phyloP scores from a whole-genome alignment of 2,113 vertebrate species.

The Tachycineta bicolor region DNA sequence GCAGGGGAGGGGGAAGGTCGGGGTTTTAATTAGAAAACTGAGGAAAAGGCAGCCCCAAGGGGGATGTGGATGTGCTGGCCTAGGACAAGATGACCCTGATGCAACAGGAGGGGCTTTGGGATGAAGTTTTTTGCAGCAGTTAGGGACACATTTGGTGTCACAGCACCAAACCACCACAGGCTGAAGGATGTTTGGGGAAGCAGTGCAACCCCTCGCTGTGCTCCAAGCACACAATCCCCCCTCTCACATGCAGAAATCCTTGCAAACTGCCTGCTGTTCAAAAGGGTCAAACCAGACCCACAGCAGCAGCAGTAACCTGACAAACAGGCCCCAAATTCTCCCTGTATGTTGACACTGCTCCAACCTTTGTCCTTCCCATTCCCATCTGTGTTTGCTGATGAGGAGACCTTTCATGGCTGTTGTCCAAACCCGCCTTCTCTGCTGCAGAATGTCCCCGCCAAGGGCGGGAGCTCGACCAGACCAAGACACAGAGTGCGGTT shows the following conservation, averaged over 20 bases:
- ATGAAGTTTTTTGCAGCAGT: neutral
- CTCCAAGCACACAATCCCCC: neutral
- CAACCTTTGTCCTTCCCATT: neutral
- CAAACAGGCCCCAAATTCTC: neutral
- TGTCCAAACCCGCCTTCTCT: neutral
- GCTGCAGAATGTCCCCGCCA: neutral
- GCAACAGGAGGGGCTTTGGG: neutral
- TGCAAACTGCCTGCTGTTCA: neutral
- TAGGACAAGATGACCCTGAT: accelerated
- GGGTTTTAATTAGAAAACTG: neutral
- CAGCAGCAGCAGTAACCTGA: neutral
- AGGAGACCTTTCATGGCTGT: neutral
- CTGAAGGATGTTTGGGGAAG: accelerated
- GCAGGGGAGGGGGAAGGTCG: neutral
- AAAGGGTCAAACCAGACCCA: neutral
- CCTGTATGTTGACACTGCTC: neutral
- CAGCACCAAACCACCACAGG: neutral
- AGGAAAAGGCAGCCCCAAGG: neutral
- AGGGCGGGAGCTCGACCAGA: neutral
- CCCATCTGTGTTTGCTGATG: neutral
- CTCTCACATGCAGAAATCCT: neutral
- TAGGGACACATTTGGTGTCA: accelerated
- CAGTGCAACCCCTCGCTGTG: accelerated
- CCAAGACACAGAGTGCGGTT: neutral
- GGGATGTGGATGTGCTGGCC: neutral